Evolutionary conservation across 1,140 invertebrate genomes (phyloP).

Genomic region (Drosophila nigromelanica): DNA sequence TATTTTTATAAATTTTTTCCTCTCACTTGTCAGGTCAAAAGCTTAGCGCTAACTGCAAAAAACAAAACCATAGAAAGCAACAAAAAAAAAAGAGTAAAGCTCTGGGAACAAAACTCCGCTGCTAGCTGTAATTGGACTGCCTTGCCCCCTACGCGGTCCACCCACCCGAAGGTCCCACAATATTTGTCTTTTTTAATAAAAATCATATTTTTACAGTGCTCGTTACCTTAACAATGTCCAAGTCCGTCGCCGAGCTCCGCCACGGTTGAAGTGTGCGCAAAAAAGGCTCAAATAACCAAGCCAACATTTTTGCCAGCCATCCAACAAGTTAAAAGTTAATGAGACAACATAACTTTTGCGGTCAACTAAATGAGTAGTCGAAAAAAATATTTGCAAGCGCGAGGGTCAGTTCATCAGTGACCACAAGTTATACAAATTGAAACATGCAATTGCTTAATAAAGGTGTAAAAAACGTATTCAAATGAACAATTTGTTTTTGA

Average conservation of each 20-base stretch:
- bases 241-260: slow-evolving; percentile 45
- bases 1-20: slow-evolving; percentile 74
- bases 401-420: slow-evolving; percentile 14
- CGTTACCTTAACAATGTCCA: slow-evolving; percentile 81
- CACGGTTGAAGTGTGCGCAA: slow-evolving; percentile 62
- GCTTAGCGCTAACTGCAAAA: slow-evolving; percentile 60
- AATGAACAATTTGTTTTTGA: no score
- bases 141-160: slow-evolving; percentile 18
- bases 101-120: slow-evolving; percentile 2
- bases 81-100: slow-evolving; percentile 1
- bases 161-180: slow-evolving; percentile 34
- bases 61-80: slow-evolving; percentile 19
- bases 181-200: slow-evolving; percentile 75
- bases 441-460: not conserved
- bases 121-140: slow-evolving; percentile 47
- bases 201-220: slow-evolving; percentile 74
- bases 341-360: slow-evolving; percentile 83
- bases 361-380: slow-evolving; percentile 66
- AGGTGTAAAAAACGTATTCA: no score
- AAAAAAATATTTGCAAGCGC: slow-evolving; percentile 23
- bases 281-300: slow-evolving; percentile 74
- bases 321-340: slow-evolving; percentile 83
- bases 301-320: slow-evolving; percentile 41
- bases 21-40: slow-evolving; percentile 70
- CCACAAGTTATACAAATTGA: not conserved